A percentile compares a stretch with the other conserved stretches of the same genome.
Conservation (phyloP, 2,113 vertebrate species). For the Oryzias melastigma region DNA sequence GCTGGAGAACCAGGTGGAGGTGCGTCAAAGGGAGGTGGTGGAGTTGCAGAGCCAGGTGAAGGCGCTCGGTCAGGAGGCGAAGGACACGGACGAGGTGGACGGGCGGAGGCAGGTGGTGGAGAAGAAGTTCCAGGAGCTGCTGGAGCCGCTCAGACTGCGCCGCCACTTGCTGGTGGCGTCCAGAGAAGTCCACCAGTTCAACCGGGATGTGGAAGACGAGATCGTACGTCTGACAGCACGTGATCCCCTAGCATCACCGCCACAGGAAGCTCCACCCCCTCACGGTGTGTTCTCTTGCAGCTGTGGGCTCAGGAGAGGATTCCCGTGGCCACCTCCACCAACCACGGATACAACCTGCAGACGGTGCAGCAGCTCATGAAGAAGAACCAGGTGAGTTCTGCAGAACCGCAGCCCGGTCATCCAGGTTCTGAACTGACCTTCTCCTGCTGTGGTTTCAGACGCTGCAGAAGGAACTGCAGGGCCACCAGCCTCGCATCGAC, state of each 20-base stretch:
- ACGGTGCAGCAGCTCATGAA: constrained; percentile 97
- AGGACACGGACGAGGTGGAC: constrained; percentile 91
- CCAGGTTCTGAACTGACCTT: too few relatives aligned
- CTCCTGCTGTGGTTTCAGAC: constrained; percentile 74
- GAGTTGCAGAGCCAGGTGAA: constrained; percentile 91
- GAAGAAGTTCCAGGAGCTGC: constrained; percentile 86
- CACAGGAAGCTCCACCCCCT: too few relatives aligned
- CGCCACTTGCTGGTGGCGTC: constrained; percentile 89
- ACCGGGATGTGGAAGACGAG: constrained; percentile 94
- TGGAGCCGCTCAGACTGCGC: constrained; percentile 86
- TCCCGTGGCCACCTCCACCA: constrained; percentile 90
- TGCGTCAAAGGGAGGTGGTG: constrained; percentile 92
- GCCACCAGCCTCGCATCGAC: constrained; percentile 91
- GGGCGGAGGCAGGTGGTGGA: constrained; percentile 85
- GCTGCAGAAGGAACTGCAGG: constrained; percentile 95
- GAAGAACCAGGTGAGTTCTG: constrained; percentile 89
- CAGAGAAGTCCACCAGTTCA: constrained; percentile 95
- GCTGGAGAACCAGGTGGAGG: constrained; percentile 97
- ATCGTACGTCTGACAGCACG: constrained; percentile 77
- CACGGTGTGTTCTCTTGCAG: constrained; percentile 25
- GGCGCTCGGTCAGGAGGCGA: constrained; percentile 89
- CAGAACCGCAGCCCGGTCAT: too few relatives aligned
- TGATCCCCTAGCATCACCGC: too few relatives aligned
- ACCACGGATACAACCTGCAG: constrained; percentile 95
- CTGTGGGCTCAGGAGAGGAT: constrained; percentile 86